Base-by-base conservation (phyloP, 1,140 invertebrate genomes). In the Eumeta japonica region DNA sequence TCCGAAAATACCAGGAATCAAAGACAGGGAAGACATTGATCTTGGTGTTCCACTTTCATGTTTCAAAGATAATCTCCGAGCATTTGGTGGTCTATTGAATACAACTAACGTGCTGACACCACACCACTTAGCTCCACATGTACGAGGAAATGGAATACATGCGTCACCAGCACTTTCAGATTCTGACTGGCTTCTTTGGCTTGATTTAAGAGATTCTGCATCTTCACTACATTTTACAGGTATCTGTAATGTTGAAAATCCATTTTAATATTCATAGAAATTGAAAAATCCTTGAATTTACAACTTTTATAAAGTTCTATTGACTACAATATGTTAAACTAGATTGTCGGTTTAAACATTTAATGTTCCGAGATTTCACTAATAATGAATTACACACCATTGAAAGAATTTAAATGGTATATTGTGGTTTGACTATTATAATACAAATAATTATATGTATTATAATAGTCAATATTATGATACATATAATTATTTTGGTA, bases 81-180 rank as follows among this genome's bases (percentile, higher is more conserved):
- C 76, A 50, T 87, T 87, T 9, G 84, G 78, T 1, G 88, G 86
- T 40, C 92, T 81, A 29, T 88, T 88, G 67, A 96, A 97, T 41
- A 88, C 90, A 5, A 92, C 89, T 16, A 94, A 71, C 15, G 86
- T 81, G 48, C 88, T 88, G 16, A 88, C 88, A 24, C 87, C 87
- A 72, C 90, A 94, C 79, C 97, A 98, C 58, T 88, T 87, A 1
- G 91, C 93, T 3, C 93, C 93, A 10, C 90, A 95, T 0, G 93
- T 97, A 37, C 92, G 78, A 1, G 94, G 94, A 75, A 95, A 97
- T 1, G 94, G 94, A 45, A 97, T 90, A 50, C 87, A 90, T n/a
- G 86, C 81, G 58, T 90, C 88, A 39, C 87, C 71, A 1, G 67
- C 63, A 35, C 65, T 72, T 27, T 75, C 74, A 37, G 66, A 62